Base-by-base conservation (phyloP, 1,140 invertebrate species). In the Drosophila burlai region DNA sequence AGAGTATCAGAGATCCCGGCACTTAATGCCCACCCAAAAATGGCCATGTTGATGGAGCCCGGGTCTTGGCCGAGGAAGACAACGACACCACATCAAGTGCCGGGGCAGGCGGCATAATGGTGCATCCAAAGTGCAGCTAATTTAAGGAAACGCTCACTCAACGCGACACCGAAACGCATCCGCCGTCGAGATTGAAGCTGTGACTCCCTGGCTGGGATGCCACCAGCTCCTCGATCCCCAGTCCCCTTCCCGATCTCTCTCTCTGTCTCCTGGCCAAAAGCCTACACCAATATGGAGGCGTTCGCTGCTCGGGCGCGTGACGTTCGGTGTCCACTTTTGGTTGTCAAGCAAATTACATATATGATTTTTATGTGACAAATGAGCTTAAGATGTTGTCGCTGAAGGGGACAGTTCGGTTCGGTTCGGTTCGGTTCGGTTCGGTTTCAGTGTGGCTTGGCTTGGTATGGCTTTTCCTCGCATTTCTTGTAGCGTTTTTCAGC, bases 321-420 rank as follows among this genome's bases (percentile, higher is more conserved):
- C 85, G 77, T 69, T 78, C 75, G 74, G 75, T 78, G 75, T 87
- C 84, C 85, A 89, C 85, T 89, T 89, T 89, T 89, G 85, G 85
- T 76, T 90, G 85, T 85, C 85, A 89, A 89, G 85, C 85, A 89
- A 89, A 89, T 89, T 90, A 89, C 84, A 90, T 89, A 85, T 90
- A 90, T 85, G 85, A 89, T 84, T 90, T 90, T 89, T 90, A 90
- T 89, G 85, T 89, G 85, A 89, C 85, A 89, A 89, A 89, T 89
- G 81, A 89, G 85, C 79, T 84, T 90, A 84, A 90, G 84, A 90
- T 90, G 74, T 67, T 84, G 83, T 78, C 69, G 73, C 68, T 84
- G 85, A 84, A 69, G 85, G 81, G 74, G 69, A 4, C 77, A 78
- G 73, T 74, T 61, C 38, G 54, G 46, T 40, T 81, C 34, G 52